Evolutionary conservation across 2,113 vertebrate species (phyloP), one percentile per base, ranked within the genome.

Genomic region (Embiotoca jacksoni): DNA sequence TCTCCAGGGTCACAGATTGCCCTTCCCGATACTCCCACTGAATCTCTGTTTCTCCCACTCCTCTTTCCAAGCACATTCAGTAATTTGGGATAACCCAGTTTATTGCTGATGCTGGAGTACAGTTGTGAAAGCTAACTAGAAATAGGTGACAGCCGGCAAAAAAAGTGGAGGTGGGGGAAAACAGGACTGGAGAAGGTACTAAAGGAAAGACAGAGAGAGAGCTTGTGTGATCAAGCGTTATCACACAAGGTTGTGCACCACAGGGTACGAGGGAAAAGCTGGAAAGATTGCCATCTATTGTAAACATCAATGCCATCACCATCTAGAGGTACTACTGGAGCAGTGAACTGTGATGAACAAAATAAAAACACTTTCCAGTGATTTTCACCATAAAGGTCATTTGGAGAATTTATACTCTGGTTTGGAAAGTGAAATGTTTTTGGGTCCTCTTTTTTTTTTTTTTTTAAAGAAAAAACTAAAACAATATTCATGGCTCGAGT

Each of bases 1-100:
- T 41, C 71, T 83, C 31, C n/a, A 1, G 35, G 32, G 46, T 58
- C 49, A 15, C 56, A 86, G 54, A 72, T 75, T 78, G 60, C 44
- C 56, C 47, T 62, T 72, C 60, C 37, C 30, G 66, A 74, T 79
- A 52, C 44, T 60, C 78, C 54, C 35, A 46, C 33, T 41, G 15
- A 33, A 67, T 65, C 72, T 13, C 55, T 59, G 32, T 74, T 61
- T 74, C 33, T 61, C 13, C 41, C 59, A 33, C 58, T 47, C 52
- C n/a, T 15, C 36, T 61, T 36, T 30, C 60, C 33, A 30, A 31
- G 37, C 46, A 30, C 58, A 57, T 49, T 23, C 36, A 35, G 2
- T 81, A 50, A 70, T 76, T 74, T 73, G 56, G 78, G 59, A 37
- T 54, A 16, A 66, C 14, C 70, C 58, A 62, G n/a, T 60, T 74